Evolutionary conservation across 92 coral and sea anemone species (phyloP).

Genomic region (Parazoanthus atlanticus): DNA sequence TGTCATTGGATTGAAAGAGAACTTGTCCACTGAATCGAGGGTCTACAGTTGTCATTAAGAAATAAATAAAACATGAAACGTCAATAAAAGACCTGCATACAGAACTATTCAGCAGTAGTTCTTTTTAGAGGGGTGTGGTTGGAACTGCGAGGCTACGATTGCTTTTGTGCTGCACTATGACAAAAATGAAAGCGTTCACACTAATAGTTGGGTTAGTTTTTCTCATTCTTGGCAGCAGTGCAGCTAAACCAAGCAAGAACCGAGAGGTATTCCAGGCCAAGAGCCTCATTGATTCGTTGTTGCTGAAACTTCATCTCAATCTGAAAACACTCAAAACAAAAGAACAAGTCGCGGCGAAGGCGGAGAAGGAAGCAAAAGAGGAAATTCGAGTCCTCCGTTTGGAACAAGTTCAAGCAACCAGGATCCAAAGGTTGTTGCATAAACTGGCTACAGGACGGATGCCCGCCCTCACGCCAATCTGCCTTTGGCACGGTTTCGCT

Average conservation of each 20-base stretch:
- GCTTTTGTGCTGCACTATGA: not conserved
- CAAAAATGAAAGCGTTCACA: not conserved
- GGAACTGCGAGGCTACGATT: not conserved
- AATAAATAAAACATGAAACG: too few relatives aligned
- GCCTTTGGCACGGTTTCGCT: conserved; percentile 46
- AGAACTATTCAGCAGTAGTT: not conserved
- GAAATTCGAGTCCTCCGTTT: conserved; percentile 28
- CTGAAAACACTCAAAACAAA: conserved; percentile 28
- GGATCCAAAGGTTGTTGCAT: conserved; percentile 51
- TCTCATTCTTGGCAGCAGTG: not conserved
- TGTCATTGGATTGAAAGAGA: too few relatives aligned
- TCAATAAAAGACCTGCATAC: too few relatives aligned
- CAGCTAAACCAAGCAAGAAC: conserved; percentile 17
- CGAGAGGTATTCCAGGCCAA: conserved; percentile 29
- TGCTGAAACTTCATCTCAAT: conserved; percentile 49
- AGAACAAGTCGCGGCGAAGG: conserved; percentile 4
- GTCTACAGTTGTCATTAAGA: too few relatives aligned
- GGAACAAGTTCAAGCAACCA: conserved; percentile 51
- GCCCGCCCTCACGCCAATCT: conserved; percentile 30
- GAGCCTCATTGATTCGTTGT: conserved; percentile 51
- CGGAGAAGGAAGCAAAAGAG: conserved; percentile 33
- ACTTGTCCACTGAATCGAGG: too few relatives aligned
- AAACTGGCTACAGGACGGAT: conserved; percentile 28
- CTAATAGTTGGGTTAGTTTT: not conserved
- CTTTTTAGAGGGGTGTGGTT: not conserved